phyloP scores from a whole-genome alignment of 2,797 vertebrate genomes.

The Myiotriccus ornatus region DNA sequence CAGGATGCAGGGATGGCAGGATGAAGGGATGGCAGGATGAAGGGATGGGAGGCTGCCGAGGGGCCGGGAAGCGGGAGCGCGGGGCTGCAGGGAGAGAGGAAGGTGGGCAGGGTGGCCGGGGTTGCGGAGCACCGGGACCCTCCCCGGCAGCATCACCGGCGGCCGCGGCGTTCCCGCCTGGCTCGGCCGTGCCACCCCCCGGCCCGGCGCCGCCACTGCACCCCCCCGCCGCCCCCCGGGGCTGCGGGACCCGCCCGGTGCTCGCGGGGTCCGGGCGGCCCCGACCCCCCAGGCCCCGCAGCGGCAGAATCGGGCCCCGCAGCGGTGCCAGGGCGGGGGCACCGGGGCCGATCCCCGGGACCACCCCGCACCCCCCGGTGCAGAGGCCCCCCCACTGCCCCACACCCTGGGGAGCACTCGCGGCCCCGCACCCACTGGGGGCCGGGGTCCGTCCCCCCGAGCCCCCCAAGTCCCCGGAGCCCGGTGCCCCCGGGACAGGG shows the following conservation, averaged over 20 bases:
- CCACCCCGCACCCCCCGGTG: neutral
- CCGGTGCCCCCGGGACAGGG: neutral
- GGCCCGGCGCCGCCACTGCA: neutral
- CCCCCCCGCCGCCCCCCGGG: neutral
- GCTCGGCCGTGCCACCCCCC: conserved; percentile 4
- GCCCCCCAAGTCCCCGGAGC: neutral
- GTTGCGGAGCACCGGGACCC: neutral
- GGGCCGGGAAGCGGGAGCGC: neutral
- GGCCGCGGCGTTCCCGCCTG: neutral
- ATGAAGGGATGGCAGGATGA: neutral
- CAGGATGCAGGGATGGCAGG: neutral
- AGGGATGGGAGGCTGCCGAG: neutral
- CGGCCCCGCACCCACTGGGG: neutral
- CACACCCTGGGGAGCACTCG: neutral
- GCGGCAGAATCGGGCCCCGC: neutral
- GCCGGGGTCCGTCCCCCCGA: neutral
- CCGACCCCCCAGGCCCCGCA: neutral
- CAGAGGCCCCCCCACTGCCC: neutral
- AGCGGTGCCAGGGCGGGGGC: neutral
- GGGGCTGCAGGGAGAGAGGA: neutral
- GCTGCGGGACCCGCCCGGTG: neutral
- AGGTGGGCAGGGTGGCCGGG: neutral
- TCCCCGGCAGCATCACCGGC: neutral
- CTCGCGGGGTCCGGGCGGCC: neutral
- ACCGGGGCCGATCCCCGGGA: neutral